These are phyloP conservation scores for Oryctes rhinoceros DNA, from an alignment of 1,140 invertebrate genomes.

Conservation along the genomic window DNA sequence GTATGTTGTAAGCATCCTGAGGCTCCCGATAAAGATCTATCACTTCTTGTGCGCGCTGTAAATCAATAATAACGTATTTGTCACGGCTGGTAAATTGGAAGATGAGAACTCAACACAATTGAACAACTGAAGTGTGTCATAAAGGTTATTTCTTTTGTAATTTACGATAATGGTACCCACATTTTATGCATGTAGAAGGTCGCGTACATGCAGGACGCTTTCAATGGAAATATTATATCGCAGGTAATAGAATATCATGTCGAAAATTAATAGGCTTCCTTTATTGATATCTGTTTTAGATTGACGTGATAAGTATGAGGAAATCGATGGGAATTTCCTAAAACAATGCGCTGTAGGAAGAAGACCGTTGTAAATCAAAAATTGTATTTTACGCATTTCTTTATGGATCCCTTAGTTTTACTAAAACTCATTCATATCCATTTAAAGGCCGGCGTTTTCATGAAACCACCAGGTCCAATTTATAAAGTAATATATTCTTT, in stretches of 20 bases:
- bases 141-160: constrained; percentile 6
- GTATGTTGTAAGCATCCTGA: not conserved
- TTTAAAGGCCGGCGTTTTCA: too few species aligned
- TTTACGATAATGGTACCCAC: constrained; percentile 15
- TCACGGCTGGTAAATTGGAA: not conserved
- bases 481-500: too few species aligned
- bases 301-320: not conserved
- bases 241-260: constrained; percentile 16
- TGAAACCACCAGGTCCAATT: too few species aligned
- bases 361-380: too few species aligned
- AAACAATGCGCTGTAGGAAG: too few species aligned
- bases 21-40: not conserved
- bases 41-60: not conserved
- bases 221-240: not conserved
- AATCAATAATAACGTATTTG: constrained; percentile 20
- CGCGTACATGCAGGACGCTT: not conserved
- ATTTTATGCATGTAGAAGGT: not conserved
- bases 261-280: not conserved
- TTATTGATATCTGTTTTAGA: not conserved
- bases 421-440: too few species aligned
- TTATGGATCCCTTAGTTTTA: too few species aligned
- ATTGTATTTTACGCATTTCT: too few species aligned
- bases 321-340: too few species aligned
- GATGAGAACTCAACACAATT: not conserved
- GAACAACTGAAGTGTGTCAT: not conserved